Conservation (phyloP, 2,113 vertebrate genomes). For the Pygoscelis adeliae region DNA sequence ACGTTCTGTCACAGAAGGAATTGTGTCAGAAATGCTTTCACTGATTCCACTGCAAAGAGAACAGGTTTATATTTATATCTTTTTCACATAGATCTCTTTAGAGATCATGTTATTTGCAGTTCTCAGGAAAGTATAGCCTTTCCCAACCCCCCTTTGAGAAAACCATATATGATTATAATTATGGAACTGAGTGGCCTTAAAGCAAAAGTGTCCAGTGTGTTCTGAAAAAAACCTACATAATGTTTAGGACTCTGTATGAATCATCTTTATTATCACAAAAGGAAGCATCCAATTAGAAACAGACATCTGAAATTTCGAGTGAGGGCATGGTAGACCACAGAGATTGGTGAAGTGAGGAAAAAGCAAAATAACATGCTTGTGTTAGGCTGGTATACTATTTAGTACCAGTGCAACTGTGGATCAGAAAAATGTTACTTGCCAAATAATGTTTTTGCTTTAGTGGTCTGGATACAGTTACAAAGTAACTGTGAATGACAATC, state of each 20-base stretch:
- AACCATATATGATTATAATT: background rate
- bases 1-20: background rate
- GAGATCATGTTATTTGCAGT: background rate
- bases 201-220: background rate
- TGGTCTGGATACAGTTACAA: slow-evolving; percentile 1
- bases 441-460: slow-evolving; percentile 5
- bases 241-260: background rate
- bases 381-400: background rate
- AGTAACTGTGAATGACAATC: slow-evolving; percentile 6
- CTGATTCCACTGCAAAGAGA: background rate
- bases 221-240: background rate
- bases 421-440: background rate
- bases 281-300: slow-evolving; percentile 24
- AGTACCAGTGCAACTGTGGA: background rate
- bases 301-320: background rate
- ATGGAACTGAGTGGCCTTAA: background rate
- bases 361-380: background rate
- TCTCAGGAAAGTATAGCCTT: background rate
- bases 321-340: background rate
- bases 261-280: background rate
- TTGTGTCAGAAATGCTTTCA: background rate
- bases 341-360: background rate
- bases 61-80: background rate
- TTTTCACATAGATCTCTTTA: background rate
- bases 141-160: background rate